Base-by-base conservation (phyloP, 2,888 invertebrate species). In the Tetheella fluctuosa region DNA sequence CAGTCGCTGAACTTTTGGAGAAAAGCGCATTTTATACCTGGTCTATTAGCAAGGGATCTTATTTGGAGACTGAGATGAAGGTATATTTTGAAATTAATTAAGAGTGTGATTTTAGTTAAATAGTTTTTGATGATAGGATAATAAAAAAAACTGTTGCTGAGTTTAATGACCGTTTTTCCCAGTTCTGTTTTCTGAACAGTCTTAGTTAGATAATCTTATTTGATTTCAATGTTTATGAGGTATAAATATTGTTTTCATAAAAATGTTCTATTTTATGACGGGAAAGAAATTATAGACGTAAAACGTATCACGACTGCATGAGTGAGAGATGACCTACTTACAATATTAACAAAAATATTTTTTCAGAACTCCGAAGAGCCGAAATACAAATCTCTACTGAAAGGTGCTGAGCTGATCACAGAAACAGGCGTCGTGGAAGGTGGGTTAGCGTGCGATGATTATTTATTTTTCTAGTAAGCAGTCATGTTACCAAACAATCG, bases 41-140 rank as follows among this genome's bases (percentile, higher is more conserved):
- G 96, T 96, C 97, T 0, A 94, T 97, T 39, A 93, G 94, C 2
- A 95, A 95, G 70, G 96, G 95, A 1, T 96, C 97, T n/a, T 96
- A 95, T 74, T 92, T 98, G 61, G 96, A 97, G 79, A 94, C 94
- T 78, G 86, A 91, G 59, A 76, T 93, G 28, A 88, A 90, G 88
- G 93, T 92, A 64, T 6, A 39, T n/a, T 59, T n/a, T 10, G 6
- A 7, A 17, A 52, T 17, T 25, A 4, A 25, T n/a, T 17, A 39
- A 59, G 17, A 57, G 42, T 39, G 2, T 25, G 25, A 25, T 25
- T 2, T 4, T 4, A 25, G 25, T 25, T 34, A 34, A 8, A 8
- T 7, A 7, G 34, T 7, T 34, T 34, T 34, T 7, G 34, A 13
- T 25, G 25, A 25, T 4, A 25, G n/a, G n/a, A n/a, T n/a, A n/a